Base-by-base conservation (phyloP, 2,888 invertebrate genomes). In the Temnothorax rugatulus region DNA sequence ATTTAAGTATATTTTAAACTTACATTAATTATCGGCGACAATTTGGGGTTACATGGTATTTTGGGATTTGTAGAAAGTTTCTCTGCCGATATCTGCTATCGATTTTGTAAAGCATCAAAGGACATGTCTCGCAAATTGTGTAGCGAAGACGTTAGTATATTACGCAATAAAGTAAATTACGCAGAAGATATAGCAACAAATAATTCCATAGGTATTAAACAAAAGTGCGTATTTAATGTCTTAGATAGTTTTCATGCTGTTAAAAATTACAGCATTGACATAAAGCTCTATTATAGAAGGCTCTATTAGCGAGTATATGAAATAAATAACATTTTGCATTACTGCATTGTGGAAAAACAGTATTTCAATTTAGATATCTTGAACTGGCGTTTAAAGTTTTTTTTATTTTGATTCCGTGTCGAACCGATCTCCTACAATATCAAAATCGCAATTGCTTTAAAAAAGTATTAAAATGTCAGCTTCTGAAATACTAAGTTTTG, bases 11-110 rank as follows among this genome's bases (percentile, higher is more conserved):
- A 83, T 69, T 89, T 89, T 50, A 82, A 83, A 69, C 34, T 89
- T 11, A 76, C 68, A 29, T 7, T 79, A n/a, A 18, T 86, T n/a
- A 41, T 85, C 25, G 87, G 87, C 13, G 87, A 88, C 44, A 88
- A 86, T 73, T 75, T 86, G 25, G 77, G 83, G 4, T 57, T 88
- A 5, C 85, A 88, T 84, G 18, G 69, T 1, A 54, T 86, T 11
- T 66, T n/a, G 9, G 86, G 86, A 29, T 88, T 84, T 75, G 68
- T 52, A 1, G 85, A 88, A 82, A 41, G 68, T 29, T 87, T 89
- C 47, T 57, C 59, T 66, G 25, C 73, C 5, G 11, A n/a, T n/a
- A n/a, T 29, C 5, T 69, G 34, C 50, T 69, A 29, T 69, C 34
- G 13, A 50, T 34, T 69, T 34, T 69, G 34, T 69, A 69, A 69